Base-by-base conservation (phyloP, 2,113 vertebrate species). In the Epinephelus lanceolatus region DNA sequence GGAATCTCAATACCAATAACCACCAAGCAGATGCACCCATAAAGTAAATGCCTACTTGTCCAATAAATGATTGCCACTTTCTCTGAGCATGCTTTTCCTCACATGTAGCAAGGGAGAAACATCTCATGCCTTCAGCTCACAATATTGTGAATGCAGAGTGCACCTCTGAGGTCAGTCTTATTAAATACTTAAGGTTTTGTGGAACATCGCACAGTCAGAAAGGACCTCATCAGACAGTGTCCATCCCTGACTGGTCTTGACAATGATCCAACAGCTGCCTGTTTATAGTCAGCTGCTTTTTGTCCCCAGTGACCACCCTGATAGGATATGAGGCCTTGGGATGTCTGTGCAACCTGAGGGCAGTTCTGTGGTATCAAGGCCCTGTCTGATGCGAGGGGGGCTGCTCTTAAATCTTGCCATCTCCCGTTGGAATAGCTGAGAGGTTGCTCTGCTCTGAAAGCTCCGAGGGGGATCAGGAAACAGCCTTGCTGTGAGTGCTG, bases 51-150 rank as follows among this genome's bases (percentile, higher is more conserved):
- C 40, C 40, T 8, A 17, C 74, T 33, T 47, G 45, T 63, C 65
- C 76, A 76, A 76, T 90, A 92, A 90, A 88, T 85, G 72, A 86
- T 55, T 85, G 89, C 47, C 77, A 72, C 75, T 81, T 91, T 75
- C 69, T 70, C 59, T 17, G 19, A 57, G 71, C 56, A 15, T 40
- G 63, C 47, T 76, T 81, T 68, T 56, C 80, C 84, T 86, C 23
- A 5, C 59, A 27, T 62, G 25, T 40, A 51, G 13, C 42, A 42
- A 55, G 21, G 21, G 60, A 25, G 19, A 82, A 79, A 61, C 40
- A 49, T 6, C 5, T 14, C 59, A 37, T 47, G 45, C 17, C 55
- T 61, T 65, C 60, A 51, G 47, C 55, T 80, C 23, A 11, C 53
- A 76, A 40, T 85, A 69, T 81, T 42, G 55, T 45, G 49, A 76